Percentiles rank a stretch among this genome's conserved stretches.
Conservation (phyloP, 2,888 invertebrate species). For the Frankliniella intonsa region DNA sequence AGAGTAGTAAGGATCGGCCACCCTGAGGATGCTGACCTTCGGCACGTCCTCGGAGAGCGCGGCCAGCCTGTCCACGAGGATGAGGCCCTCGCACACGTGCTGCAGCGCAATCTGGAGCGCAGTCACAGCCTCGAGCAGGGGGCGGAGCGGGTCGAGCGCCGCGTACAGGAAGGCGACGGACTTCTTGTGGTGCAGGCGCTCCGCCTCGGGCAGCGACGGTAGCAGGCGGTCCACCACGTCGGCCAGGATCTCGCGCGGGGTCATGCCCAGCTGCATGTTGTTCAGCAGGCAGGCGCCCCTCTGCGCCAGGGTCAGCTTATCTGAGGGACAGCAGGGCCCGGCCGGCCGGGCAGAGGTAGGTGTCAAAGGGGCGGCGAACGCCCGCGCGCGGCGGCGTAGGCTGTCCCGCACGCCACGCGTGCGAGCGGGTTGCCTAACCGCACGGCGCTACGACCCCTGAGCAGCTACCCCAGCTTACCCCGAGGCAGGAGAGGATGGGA, state of each 20-base stretch:
- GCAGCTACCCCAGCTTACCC: too few relatives aligned
- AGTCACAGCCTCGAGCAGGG: not conserved
- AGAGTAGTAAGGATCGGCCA: not conserved
- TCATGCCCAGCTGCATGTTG: not conserved
- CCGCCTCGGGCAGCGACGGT: not conserved
- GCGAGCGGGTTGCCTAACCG: too few relatives aligned
- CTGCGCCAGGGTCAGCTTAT: not conserved
- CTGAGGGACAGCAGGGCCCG: too few relatives aligned
- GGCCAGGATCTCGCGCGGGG: not conserved
- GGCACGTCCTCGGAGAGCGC: not conserved
- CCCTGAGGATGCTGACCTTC: not conserved
- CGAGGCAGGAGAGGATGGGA: too few relatives aligned
- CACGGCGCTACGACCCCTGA: too few relatives aligned
- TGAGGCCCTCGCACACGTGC: not conserved
- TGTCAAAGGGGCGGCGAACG: too few relatives aligned
- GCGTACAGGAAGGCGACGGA: not conserved
- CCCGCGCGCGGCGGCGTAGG: too few relatives aligned
- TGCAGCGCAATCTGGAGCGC: not conserved
- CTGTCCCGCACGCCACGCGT: too few relatives aligned
- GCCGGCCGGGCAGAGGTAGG: too few relatives aligned
- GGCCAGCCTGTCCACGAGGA: not conserved
- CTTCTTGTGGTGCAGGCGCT: not conserved
- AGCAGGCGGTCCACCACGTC: not conserved
- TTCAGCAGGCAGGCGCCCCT: not conserved
- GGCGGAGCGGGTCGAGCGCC: slow-evolving; percentile 1